A percentile compares a stretch with the other conserved stretches of the same genome.
These are phyloP conservation scores for Trachelipus rathkii DNA, from an alignment of 1,140 invertebrate genomes.

Conservation along the genomic window DNA sequence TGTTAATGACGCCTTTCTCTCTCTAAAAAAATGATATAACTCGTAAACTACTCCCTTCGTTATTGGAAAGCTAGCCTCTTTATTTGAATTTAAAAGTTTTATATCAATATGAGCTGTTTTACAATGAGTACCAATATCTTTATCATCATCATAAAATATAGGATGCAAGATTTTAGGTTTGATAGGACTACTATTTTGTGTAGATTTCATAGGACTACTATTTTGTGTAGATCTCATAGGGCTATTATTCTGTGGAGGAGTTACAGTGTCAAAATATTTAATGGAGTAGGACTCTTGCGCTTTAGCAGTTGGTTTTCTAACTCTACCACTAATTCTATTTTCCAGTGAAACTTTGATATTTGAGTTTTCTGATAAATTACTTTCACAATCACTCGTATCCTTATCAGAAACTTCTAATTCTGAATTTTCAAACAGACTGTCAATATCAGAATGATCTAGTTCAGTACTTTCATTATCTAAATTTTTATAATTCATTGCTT, in stretches of 20 bases:
- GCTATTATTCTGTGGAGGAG: too few relatives aligned
- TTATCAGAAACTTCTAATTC: not conserved
- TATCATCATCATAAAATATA: slow-evolving; percentile 20
- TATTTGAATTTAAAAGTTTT: slow-evolving; percentile 20
- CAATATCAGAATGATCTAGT: too few relatives aligned
- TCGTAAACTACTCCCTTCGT: slow-evolving; percentile 29
- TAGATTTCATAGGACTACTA: too few relatives aligned
- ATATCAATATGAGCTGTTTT: slow-evolving; percentile 3
- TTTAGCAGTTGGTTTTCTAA: slow-evolving; percentile 17
- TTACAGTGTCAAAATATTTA: too few relatives aligned
- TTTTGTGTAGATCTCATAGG: too few relatives aligned
- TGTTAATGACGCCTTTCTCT: slow-evolving; percentile 27
- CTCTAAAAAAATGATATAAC: slow-evolving; percentile 27
- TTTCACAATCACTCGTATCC: not conserved
- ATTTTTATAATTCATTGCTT: too few relatives aligned
- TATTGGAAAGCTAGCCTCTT: slow-evolving; percentile 1
- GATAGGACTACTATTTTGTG: not conserved
- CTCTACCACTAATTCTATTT: slow-evolving; percentile 3
- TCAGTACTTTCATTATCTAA: too few relatives aligned
- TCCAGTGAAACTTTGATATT: not conserved
- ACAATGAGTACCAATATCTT: slow-evolving; percentile 18
- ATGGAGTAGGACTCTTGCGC: not conserved
- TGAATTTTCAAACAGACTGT: too few relatives aligned
- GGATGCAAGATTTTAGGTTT: slow-evolving; percentile 7
- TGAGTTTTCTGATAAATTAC: not conserved